A percentile compares a stretch with the other conserved stretches of the same genome.
phyloP scores from a whole-genome alignment of 2,113 vertebrate species.

The Pteropus alecto region DNA sequence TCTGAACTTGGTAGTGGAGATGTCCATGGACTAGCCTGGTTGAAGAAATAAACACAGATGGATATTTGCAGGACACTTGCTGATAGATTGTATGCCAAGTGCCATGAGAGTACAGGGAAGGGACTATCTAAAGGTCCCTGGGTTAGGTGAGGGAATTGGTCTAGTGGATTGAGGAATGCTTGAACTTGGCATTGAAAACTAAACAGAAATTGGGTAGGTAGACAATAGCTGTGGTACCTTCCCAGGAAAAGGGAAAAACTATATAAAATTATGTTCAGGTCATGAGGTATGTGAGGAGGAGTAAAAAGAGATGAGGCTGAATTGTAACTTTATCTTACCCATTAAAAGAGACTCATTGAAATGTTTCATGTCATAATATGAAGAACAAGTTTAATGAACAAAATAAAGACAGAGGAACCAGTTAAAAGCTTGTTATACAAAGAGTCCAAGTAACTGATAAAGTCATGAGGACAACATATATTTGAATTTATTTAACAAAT shows the following conservation, averaged over 20 bases:
- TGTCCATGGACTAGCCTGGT: background rate
- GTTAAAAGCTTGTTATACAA: background rate
- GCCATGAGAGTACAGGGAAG: background rate
- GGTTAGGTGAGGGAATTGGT: background rate
- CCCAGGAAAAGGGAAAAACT: background rate
- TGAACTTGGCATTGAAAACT: background rate
- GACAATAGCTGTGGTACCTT: background rate
- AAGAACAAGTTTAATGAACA: background rate
- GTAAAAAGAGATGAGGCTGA: background rate
- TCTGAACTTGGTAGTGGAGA: background rate
- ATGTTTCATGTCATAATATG: background rate
- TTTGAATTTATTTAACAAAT: background rate
- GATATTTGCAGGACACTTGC: background rate
- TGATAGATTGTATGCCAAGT: background rate
- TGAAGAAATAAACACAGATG: background rate
- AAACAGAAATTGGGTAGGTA: background rate
- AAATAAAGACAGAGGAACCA: background rate
- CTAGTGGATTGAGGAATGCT: background rate
- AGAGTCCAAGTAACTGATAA: background rate
- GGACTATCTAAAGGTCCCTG: background rate
- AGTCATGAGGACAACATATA: background rate
- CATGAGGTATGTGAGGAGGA: background rate
- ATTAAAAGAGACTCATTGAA: background rate
- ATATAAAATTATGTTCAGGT: background rate
- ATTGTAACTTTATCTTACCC: background rate